Conservation (phyloP, 2,888 invertebrate genomes). For the Dasysyrphus tricinctus region DNA sequence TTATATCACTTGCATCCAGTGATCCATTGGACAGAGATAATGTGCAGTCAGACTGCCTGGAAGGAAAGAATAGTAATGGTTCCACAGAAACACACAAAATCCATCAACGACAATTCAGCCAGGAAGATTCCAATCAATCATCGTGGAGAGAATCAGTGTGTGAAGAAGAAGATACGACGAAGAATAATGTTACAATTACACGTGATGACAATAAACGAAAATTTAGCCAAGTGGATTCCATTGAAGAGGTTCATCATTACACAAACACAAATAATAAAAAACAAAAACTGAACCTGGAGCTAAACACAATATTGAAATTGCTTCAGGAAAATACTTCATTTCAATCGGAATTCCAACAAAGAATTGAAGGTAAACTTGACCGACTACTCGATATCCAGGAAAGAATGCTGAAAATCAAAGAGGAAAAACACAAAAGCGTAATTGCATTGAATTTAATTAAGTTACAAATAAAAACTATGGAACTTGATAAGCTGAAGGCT, state of each 20-base stretch:
- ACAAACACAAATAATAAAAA: neutral
- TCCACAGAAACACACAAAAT: neutral
- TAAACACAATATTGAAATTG: neutral
- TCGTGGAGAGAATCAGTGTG: neutral
- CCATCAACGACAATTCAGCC: neutral
- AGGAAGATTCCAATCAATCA: neutral
- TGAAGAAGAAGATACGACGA: neutral
- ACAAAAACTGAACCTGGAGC: neutral
- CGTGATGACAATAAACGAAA: neutral
- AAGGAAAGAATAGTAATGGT: neutral
- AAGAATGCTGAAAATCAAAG: conserved; percentile 9
- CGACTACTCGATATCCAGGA: conserved; percentile 28
- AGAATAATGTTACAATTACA: neutral
- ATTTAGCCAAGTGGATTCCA: neutral
- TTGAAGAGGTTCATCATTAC: neutral
- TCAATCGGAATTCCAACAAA: conserved; percentile 14
- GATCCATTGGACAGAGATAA: neutral
- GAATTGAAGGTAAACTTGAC: conserved; percentile 29
- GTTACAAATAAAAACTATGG: conserved; percentile 14
- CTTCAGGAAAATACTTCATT: neutral
- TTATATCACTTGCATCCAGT: neutral
- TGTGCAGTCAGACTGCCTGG: neutral
- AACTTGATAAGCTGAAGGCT: conserved; percentile 14
- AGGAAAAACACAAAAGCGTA: conserved; percentile 22
- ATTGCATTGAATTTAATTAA: conserved; percentile 33